A percentile compares a stretch with the other conserved stretches of the same genome.
Conservation (phyloP, 2,888 invertebrate species). For the Heliconius aoede region DNA sequence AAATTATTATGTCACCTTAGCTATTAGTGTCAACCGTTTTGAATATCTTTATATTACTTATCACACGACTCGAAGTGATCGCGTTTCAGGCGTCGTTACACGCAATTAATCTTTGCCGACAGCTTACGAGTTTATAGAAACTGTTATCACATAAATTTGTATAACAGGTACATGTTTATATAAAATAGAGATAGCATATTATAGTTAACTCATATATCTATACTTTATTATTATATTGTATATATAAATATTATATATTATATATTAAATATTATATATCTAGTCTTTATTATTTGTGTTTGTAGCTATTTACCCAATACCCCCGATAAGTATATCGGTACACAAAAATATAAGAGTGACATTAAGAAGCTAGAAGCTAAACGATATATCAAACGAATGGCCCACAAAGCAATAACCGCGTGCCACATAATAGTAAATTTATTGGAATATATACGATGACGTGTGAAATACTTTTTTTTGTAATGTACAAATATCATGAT, state of each 20-base stretch:
- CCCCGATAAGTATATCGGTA: not conserved
- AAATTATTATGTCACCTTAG: not conserved
- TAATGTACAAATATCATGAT: constrained; percentile 26
- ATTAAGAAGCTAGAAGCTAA: constrained; percentile 25
- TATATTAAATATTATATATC: not conserved
- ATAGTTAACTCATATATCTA: too few species aligned
- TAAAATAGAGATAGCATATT: too few species aligned
- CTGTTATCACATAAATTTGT: constrained; percentile 7
- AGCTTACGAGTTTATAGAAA: constrained; percentile 18
- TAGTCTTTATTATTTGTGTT: not conserved
- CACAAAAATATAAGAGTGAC: constrained; percentile 5
- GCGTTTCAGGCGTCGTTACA: constrained; percentile 27
- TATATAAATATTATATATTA: too few species aligned
- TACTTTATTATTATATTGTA: too few species aligned
- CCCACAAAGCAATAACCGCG: constrained; percentile 34
- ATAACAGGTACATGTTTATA: not conserved
- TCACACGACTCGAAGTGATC: constrained; percentile 20
- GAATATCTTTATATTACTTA: constrained; percentile 20
- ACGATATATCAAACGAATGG: constrained; percentile 26
- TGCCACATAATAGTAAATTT: constrained; percentile 37
- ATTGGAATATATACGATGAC: constrained; percentile 29
- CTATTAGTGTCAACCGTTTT: not conserved
- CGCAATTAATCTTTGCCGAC: constrained; percentile 31
- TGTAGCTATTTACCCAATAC: not conserved
- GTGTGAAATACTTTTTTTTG: constrained; percentile 17